Base-by-base conservation (phyloP, 2,113 vertebrate genomes). In the Microtus richardsoni region DNA sequence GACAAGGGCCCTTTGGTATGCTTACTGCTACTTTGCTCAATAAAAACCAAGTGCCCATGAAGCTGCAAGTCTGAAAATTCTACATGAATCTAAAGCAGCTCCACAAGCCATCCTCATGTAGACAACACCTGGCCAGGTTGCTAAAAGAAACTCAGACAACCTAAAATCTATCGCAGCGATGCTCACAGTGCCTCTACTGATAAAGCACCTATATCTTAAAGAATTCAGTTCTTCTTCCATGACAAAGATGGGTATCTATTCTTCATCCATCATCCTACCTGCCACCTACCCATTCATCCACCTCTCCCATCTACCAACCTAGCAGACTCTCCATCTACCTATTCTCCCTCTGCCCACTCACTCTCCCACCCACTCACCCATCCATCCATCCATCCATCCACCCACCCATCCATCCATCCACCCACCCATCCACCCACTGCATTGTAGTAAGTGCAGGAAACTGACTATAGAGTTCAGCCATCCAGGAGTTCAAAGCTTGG, bases 81-180 rank as follows among this genome's bases (percentile, higher is more conserved):
- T 64, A 16, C 10, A 1, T 2, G 30, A 17, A 12, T 14, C n/a
- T 52, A 85, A 49, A 88, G 68, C 84, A 70, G 74, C 52, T n/a
- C 88, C 5, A 13, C 36, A 28, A 14, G 4, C 68, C 26, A 24
- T 39, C 68, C 82, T 22, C 30, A 26, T 0, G 19, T 2, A 24
- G 44, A 19, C 17, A 75, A 36, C 3, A 60, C 24, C 36, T 47
- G 80, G 75, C 12, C 17, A 86, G 10, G 47, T 54, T 49, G 83
- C 62, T 39, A 33, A 60, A 77, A 96, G 84, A 95, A 89, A 93
- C 10, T 24, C 70, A 79, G 49, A 91, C 12, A 73, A 41, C 90
- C 47, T 19, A 93, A 94, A n/a, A 54, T 33, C 71, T 70, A 68
- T 26, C 24, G 60, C 10, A 54, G 66, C 10, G 52, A 92, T 0